Evolutionary conservation across 2,888 invertebrate genomes (phyloP), one percentile per base, ranked within the genome.

Genomic region (Xanthia togata): DNA sequence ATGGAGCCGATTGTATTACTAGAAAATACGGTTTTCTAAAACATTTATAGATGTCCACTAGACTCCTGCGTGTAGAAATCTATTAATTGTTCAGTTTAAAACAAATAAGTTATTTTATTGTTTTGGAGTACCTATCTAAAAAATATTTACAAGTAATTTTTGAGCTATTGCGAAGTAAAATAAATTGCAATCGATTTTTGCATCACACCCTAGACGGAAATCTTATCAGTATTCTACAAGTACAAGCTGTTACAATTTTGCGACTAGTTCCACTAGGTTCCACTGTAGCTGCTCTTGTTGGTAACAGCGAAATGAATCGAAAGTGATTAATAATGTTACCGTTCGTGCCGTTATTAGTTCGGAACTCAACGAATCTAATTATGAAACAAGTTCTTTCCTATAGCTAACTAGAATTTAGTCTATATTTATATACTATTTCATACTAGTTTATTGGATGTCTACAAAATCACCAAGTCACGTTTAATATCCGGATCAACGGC

Each of bases 241-340:
- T 44, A 64, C 17, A 14, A 50, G 47, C 35, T 50, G 38, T 38
- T 64, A 70, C n/a, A 70, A 70, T 68, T 76, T 84, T 68, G 81
- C 70, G 41, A 26, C 71, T 63, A 62, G 67, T 50, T 63, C 38
- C 26, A 73, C 73, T 75, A 55, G 59, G 67, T 50, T 63, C 38
- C 26, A 73, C 73, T 75, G 59, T 78, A 44, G 44, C 69, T 73
- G 69, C 73, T 86, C 62, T 79, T 74, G 79, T 78, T 74, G 84
- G 70, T 74, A 63, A 64, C 77, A 73, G 71, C 76, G 57, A 73
- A 85, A 79, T 77, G 20, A 78, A 85, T 73, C 78, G 85, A 86
- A 85, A 87, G 85, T 86, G 86, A 85, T 87, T 87, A 79, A 81
- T 85, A 76, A 76, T 63, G 63, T 65, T 65, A 78, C 76, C 75